Evolutionary conservation across 2,113 vertebrate genomes (phyloP).

Genomic region (Pontoporia blainvillei): DNA sequence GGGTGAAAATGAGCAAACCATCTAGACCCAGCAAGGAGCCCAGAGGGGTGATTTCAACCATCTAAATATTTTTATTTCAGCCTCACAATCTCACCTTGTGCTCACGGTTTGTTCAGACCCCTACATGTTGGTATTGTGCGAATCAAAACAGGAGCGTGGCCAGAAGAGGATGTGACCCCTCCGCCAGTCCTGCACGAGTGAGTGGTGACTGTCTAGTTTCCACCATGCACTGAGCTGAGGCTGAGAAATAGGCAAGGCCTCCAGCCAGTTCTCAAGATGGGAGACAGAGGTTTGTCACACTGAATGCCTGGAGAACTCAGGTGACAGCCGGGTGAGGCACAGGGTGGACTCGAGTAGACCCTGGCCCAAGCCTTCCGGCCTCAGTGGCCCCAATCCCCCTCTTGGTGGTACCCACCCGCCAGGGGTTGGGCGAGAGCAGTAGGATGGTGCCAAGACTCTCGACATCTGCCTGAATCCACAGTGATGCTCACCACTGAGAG

Average conservation of each 20-base stretch:
- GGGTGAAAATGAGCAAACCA: neutral
- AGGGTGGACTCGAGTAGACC: neutral
- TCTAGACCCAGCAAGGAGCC: accelerated
- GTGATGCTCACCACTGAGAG: accelerated
- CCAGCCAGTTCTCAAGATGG: no score
- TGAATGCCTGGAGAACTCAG: accelerated
- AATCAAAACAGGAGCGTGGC: neutral
- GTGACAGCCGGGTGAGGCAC: no score
- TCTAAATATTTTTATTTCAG: neutral
- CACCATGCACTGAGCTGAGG: accelerated
- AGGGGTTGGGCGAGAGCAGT: neutral
- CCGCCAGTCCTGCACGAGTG: neutral
- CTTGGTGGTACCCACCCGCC: accelerated
- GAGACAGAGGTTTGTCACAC: no score
- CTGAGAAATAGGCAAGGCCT: no score
- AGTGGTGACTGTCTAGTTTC: accelerated
- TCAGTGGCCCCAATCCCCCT: neutral
- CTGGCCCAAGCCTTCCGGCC: neutral
- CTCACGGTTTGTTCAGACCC: accelerated
- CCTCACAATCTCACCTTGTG: neutral
- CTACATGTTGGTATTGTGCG: accelerated
- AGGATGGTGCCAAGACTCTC: no score
- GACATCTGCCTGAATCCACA: neutral
- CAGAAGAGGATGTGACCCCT: neutral
- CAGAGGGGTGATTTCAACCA: accelerated